Base-by-base conservation (phyloP, 2,888 invertebrate species). In the Eupithecia subfuscata region DNA sequence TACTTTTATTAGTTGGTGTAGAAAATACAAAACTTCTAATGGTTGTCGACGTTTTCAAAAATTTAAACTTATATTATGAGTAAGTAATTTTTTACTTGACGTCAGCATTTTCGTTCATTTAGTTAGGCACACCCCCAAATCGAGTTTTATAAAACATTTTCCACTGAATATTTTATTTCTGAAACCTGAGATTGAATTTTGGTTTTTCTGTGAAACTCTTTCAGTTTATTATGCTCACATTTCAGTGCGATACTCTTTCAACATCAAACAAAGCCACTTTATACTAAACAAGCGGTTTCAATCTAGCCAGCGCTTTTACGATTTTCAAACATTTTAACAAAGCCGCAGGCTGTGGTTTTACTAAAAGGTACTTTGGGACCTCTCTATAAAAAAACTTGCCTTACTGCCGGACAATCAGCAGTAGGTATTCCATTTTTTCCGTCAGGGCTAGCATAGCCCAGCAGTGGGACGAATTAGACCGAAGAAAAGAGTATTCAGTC, bases 281-380 rank as follows among this genome's bases (percentile, higher is more conserved):
- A 34, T 34, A 25, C 52, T 16, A 67, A 71, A 71, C 8, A 67
- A 63, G 70, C 9, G 11, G 43, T 73, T 69, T 69, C 22, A 0
- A 22, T 25, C 56, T 22, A 11, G 0, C 52, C 22, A 25, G 34
- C 34, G 64, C 56, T 75, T 76, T 76, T 34, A 45, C 63, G 34
- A 68, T 68, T 63, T 71, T 68, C 68, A 43, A 75, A 70, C 70
- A 73, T 73, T 73, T 71, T 34, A 48, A 34, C 64, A 69, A 76
- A 70, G 37, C 73, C 73, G 25, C 76, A 63, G 48, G 37, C 40
- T n/a, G 65, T 34, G 67, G 72, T 56, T 56, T 22, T 56, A 25
- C 56, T 34, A 34, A 34, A 8, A 30, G 8, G 64, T 34, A 18
- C 34, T 34, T 30, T 18, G 64, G 8, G 22, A 22, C 22, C 30